Base-by-base conservation (phyloP, 2,113 vertebrate species). In the Nanorana parkeri region DNA sequence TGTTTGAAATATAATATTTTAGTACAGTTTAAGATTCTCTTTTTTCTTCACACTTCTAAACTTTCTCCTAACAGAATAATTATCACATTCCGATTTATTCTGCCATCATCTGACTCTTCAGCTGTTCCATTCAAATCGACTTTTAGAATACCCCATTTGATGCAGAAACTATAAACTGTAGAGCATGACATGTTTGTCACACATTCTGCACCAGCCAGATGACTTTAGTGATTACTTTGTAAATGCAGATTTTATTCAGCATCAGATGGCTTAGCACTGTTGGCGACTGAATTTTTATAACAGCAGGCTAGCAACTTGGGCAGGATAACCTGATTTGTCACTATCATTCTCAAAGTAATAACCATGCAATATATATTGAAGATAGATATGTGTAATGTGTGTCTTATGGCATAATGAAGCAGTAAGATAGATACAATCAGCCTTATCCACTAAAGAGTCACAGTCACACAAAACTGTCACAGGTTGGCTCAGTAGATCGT, bases 211-310 rank as follows among this genome's bases (percentile, higher is more conserved):
- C 61, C 47, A 73, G 41, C 23, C 69, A 81, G 61, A 81, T 81
- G 41, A 73, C 63, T 73, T 74, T 24, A 74, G 55, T 81, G 68
- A 64, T 69, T 68, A 47, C 54, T 69, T 67, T 74, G 51, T 56
- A 75, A 74, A 81, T 66, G 80, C 51, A 67, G 69, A 66, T 81
- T 81, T 74, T 81, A 75, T 73, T 81, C 79, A 67, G 64, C 41
- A 52, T 81, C 69, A 67, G 61, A 75, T 56, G 69, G 69, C 28
- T 75, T 51, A 24, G 80, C 69, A 75, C 69, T 66, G 69, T 55
- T 56, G 69, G 69, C 69, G 66, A 56, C 26, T 66, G 17, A 51
- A 36, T 32, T 67, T 74, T 74, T 74, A 81, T 72, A 73, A 36
- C 68, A 74, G 79, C 79, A 74, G 58, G 79, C 60, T 26, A 72